Evolutionary conservation across 64 coral and sea anemone genomes (phyloP), one percentile per base, ranked within the genome.

Genomic region (Platygyra sinensis): DNA sequence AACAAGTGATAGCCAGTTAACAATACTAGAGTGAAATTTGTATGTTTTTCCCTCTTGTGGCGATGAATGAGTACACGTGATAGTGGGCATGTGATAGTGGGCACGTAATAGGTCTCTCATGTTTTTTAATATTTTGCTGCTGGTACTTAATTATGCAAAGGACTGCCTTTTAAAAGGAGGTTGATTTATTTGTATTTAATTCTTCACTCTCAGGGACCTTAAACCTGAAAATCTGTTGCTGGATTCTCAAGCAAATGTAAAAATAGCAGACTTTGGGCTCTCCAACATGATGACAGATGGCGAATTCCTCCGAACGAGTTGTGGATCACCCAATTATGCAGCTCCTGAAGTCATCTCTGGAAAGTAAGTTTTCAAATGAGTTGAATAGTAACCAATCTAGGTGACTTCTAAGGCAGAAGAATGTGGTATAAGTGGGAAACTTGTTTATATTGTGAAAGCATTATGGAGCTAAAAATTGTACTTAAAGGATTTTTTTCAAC

Each of bases 271-370:
- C 86, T 98, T 98, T 95, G 96, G 96, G 16, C 83, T 98, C 18
- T 95, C 93, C 30, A 98, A 98, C 39, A 98, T 98, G 89, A 98
- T 98, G 96, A 92, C 89, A 83, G 96, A 98, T 91, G 96, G 96
- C 49, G 96, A 98, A 78, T 98, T 98, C 69, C 90, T 98, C 15
- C 80, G 92, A 87, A 98, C 96, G 52, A 98, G 96, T 79, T 98
- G 96, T 91, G 96, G 96, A 55, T 98, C 96, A 25, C 96, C 96
- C 20, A 98, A 98, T 76, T 98, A 98, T 74, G 96, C 96, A 39
- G 96, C 96, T 30, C 96, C 96, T 83, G 96, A 98, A 73, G 96
- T 98, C n/a, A 98, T 98, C 50, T 98, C 96, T 67, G 96, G 96
- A 93, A 98, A 98, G 96, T 98, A 93, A 93, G 96, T 90, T 15